Evolutionary conservation across 2,888 invertebrate species (phyloP).

Genomic region (Drosophila hamatofila): DNA sequence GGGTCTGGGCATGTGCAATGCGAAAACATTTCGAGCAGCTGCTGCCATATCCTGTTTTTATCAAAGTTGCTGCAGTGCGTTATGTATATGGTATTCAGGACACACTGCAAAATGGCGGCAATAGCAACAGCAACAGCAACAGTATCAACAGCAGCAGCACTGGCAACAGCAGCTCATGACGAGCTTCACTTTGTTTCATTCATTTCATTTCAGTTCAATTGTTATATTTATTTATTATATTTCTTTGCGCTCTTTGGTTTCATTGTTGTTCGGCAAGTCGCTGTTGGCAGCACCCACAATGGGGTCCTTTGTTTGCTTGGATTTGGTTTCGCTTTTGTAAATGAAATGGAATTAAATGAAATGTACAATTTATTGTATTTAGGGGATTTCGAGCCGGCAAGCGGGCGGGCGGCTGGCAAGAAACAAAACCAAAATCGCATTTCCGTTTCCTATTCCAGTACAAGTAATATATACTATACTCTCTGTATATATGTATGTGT

Average conservation of each 20-base stretch:
- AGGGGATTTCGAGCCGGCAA: conserved; percentile 65
- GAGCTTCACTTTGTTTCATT: conserved; percentile 68
- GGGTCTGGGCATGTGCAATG: conserved; percentile 27
- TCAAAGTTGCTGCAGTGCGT: conserved; percentile 22
- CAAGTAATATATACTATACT: conserved; percentile 62
- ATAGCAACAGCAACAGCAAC: not conserved
- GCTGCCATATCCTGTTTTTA: conserved; percentile 26
- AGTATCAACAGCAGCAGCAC: conserved; percentile 10
- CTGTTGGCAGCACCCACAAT: conserved; percentile 57
- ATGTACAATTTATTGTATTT: conserved; percentile 82
- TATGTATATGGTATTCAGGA: conserved; percentile 22
- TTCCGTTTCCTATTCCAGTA: conserved; percentile 68
- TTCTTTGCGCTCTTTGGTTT: conserved; percentile 35
- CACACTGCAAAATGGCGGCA: conserved; percentile 1
- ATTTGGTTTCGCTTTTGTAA: conserved; percentile 75
- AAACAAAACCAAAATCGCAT: conserved; percentile 69
- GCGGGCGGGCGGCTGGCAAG: conserved; percentile 30
- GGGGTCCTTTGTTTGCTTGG: conserved; percentile 55
- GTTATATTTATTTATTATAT: conserved; percentile 71
- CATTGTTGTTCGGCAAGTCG: conserved; percentile 31
- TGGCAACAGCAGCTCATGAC: conserved; percentile 42
- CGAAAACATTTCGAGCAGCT: conserved; percentile 36
- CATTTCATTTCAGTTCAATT: conserved; percentile 72
- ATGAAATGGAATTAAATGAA: conserved; percentile 81
- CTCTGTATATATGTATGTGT: not conserved